A percentile compares a stretch with the other conserved stretches of the same genome.
Conservation (phyloP, 2,113 vertebrate species). For the Brachypodius melanocephalos region DNA sequence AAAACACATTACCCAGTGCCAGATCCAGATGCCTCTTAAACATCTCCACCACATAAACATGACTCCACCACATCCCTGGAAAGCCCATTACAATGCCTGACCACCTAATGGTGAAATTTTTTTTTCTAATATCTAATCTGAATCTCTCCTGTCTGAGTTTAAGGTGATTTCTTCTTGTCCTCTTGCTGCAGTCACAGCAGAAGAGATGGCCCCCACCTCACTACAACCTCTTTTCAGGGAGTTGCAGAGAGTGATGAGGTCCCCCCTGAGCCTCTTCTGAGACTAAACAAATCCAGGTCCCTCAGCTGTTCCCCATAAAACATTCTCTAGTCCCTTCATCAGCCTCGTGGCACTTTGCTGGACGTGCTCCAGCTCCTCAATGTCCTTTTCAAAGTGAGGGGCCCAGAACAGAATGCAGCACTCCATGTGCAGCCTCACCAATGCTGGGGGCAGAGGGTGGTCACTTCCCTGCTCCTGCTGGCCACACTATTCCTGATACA, state of each 20-base stretch:
- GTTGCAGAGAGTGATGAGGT: rapidly evolving
- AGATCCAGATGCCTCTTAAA: not conserved
- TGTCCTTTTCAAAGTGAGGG: not conserved
- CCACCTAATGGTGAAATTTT: too few relatives aligned
- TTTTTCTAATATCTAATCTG: not conserved
- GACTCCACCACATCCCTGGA: not conserved
- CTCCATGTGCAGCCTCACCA: rapidly evolving
- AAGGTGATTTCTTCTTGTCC: not conserved
- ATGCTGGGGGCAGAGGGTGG: not conserved
- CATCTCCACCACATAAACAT: not conserved
- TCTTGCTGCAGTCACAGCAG: not conserved
- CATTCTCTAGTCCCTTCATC: not conserved
- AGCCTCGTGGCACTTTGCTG: not conserved
- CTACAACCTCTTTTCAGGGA: not conserved
- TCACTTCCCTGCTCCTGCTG: not conserved
- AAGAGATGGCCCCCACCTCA: rapidly evolving
- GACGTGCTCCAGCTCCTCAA: not conserved
- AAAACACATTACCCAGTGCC: not conserved
- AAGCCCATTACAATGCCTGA: not conserved
- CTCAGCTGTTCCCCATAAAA: not conserved
- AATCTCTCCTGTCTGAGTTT: not conserved
- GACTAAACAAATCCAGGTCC: not conserved
- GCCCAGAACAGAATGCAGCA: not conserved
- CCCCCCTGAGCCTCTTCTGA: not conserved
- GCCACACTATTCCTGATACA: not conserved